phyloP scores from a whole-genome alignment of 2,113 vertebrate species.

The Eptatretus burgeri region DNA sequence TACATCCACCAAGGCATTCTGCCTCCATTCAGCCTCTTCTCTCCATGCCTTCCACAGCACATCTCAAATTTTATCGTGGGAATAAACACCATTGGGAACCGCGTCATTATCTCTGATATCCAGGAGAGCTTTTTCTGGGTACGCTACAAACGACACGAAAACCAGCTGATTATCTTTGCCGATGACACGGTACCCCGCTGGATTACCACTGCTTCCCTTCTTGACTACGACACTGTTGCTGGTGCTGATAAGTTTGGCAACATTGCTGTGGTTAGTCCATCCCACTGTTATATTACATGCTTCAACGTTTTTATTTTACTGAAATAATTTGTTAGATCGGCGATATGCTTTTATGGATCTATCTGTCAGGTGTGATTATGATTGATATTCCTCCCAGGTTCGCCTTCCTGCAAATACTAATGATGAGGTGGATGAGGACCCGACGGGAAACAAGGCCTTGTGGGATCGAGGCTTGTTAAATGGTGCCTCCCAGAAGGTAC shows the following conservation, averaged over 20 bases:
- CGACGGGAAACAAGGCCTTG: slow-evolving; percentile 85
- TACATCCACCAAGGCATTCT: not conserved
- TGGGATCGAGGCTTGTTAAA: slow-evolving; percentile 93
- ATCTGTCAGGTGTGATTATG: too few species aligned
- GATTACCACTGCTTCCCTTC: slow-evolving; percentile 69
- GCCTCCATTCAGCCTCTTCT: not conserved
- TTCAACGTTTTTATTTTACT: too few species aligned
- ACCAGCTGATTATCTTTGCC: slow-evolving; percentile 93
- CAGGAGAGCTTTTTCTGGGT: slow-evolving; percentile 98
- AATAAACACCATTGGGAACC: slow-evolving; percentile 70
- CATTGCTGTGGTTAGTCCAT: slow-evolving; percentile 55
- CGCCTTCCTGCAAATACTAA: slow-evolving; percentile 79
- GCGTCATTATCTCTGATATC: slow-evolving; percentile 64
- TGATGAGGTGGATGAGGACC: slow-evolving; percentile 88
- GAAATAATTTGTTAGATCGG: too few species aligned
- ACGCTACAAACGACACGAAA: slow-evolving; percentile 73
- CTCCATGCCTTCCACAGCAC: slow-evolving; percentile 22
- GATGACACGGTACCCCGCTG: slow-evolving; percentile 87
- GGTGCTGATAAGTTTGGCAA: slow-evolving; percentile 93
- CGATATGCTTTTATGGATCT: too few species aligned
- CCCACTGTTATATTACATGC: too few species aligned
- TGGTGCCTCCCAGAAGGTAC: slow-evolving; percentile 87
- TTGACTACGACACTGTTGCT: slow-evolving; percentile 87
- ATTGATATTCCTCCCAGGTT: slow-evolving; percentile 21
- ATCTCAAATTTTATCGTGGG: slow-evolving; percentile 73